phyloP scores from a whole-genome alignment of 2,888 invertebrate genomes.

The Brachylomia viminalis region DNA sequence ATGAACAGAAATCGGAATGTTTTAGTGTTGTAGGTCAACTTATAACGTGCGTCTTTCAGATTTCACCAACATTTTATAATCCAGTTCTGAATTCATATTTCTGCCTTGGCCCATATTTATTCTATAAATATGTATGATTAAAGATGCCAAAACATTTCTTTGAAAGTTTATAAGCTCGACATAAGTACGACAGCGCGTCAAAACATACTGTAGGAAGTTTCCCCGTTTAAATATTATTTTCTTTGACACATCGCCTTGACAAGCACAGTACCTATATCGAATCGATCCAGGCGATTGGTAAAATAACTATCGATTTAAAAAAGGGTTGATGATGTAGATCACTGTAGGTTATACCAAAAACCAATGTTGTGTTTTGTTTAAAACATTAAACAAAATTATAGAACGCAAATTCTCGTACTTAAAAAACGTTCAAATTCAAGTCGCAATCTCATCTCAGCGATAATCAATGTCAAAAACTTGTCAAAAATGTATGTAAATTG shows the following conservation, averaged over 20 bases:
- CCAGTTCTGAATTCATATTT: conserved; percentile 1
- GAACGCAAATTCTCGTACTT: too few relatives aligned
- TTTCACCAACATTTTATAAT: conserved; percentile 4
- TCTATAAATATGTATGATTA: conserved; percentile 29
- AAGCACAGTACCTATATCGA: not conserved
- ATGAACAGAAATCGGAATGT: not conserved
- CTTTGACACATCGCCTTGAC: conserved; percentile 15
- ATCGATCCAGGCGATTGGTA: conserved; percentile 24
- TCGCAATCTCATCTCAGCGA: too few relatives aligned
- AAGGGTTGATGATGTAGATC: not conserved
- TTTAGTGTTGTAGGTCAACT: not conserved
- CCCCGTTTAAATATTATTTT: conserved; percentile 40
- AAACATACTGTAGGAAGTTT: conserved; percentile 57
- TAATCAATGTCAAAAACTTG: too few relatives aligned
- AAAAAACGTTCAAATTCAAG: too few relatives aligned
- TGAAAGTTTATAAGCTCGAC: conserved; percentile 39
- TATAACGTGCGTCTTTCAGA: not conserved
- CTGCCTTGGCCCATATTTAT: conserved; percentile 19
- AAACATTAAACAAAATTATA: too few relatives aligned
- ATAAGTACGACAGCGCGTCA: conserved; percentile 65
- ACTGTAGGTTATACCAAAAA: not conserved
- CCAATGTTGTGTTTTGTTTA: too few relatives aligned
- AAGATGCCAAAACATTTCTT: conserved; percentile 42
- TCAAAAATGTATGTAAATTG: too few relatives aligned
- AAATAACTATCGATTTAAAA: conserved; percentile 11